Conservation (phyloP, 2,113 vertebrate species). For the Porphyrio hochstetteri region DNA sequence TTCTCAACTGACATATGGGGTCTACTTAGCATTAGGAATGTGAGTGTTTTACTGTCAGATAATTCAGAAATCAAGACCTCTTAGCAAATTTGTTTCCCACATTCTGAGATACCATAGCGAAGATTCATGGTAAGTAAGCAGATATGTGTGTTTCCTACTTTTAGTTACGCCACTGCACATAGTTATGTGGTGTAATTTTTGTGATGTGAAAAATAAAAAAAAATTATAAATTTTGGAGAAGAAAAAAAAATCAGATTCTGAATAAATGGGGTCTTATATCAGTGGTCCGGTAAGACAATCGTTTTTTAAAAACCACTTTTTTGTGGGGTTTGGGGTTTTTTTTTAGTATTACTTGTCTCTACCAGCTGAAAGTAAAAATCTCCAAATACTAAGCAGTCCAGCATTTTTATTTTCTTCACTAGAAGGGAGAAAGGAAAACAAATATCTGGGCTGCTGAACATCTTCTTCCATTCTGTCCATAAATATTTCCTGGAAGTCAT, state of each 20-base stretch:
- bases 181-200: background rate
- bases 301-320: background rate
- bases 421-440: background rate
- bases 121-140: background rate
- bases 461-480: background rate
- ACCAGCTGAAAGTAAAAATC: background rate
- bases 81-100: background rate
- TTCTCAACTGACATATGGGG: background rate
- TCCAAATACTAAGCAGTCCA: background rate
- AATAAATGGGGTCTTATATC: background rate
- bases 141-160: fast-evolving
- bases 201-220: background rate
- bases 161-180: background rate
- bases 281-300: background rate
- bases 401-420: background rate
- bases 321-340: too few relatives aligned
- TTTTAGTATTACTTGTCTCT: background rate
- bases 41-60: background rate
- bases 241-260: background rate
- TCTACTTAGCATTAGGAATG: background rate
- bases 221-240: background rate
- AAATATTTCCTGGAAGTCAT: background rate
- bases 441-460: background rate
- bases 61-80: background rate
- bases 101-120: background rate